Base-by-base conservation (phyloP, 1,140 invertebrate genomes). In the Brachionus angularis region DNA sequence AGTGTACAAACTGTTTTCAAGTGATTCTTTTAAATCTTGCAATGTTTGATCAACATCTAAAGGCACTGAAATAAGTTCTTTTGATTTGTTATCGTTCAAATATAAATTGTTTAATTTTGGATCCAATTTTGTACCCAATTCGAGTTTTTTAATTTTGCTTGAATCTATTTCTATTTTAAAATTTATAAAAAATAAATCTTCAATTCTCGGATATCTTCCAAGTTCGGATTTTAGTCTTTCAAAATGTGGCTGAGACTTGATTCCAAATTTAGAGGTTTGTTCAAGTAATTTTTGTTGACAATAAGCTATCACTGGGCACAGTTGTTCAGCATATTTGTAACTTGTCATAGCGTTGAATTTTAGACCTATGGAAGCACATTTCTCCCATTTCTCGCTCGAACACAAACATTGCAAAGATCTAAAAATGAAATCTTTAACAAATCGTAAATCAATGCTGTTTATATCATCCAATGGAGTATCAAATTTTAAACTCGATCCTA, bases 341-440 rank as follows among this genome's bases (percentile, higher is more conserved):
- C 80, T 77, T 44, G 80, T 76, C 2, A 82, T 46, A 33, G 79
- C 79, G 73, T 74, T 80, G 70, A 80, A 82, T 50, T 78, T 73
- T 0, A 81, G 72, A 12, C 76, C 77, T 25, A 82, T 75, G 42
- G 80, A 78, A 3, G 78, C 77, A 16, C 81, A 76, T 70, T 79
- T 79, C 74, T 82, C 80, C 79, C 79, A 82, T 69, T 80, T 80
- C 62, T 77, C 72, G 47, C 79, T 75, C 73, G 75, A 74, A 64
- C 76, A 79, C 25, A 82, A 73, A 29, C 79, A 55, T 71, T 81
- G 79, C 12, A 82, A 29, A 10, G 77, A 75, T 21, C 79, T 39
- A 31, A 80, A 74, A 3, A 78, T 74, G 44, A 81, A 72, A n/a
- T 78, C 72, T 14, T 75, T 72, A 10, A 79, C 70, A 72, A 75